Evolutionary conservation across 1,140 invertebrate genomes (phyloP), one percentile per base, ranked within the genome.

Genomic region (Berghia stephanieae): DNA sequence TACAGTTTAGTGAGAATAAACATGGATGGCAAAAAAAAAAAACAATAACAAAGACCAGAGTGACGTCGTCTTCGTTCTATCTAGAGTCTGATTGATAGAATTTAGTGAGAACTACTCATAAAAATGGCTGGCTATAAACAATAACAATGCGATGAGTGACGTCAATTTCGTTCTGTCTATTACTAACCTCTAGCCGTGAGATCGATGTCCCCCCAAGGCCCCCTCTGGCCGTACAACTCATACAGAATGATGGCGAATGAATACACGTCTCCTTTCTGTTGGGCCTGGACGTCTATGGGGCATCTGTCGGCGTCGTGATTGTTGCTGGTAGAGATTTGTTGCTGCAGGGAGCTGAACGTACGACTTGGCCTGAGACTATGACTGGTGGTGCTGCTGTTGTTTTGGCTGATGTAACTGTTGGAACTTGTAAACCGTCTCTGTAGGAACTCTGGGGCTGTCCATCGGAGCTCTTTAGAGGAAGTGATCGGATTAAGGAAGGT

Each of bases 211-310:
- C 85, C 87, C 86, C 88, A 89, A 0, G 88, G 88, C n/a, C 86
- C 86, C 0, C 82, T 77, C 27, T 83, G 69, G 0, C 83, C 82
- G 68, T 86, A 79, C 34, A 89, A 84, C 71, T 89, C 88, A 78
- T 86, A 86, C 68, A 99, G 91, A 83, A 99, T 98, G 79, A 99
- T 96, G 44, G 94, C 96, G 91, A 99, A 99, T 34, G 96, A 94
- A 88, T 98, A 99, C 21, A 98, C 94, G 88, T 99, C 97, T 3
- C 94, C 96, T 89, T 97, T 96, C 69, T 94, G 95, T 18, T 94
- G 94, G n/a, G 95, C 95, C 68, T 85, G 83, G 3, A 60, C 16
- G 18, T n/a, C n/a, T n/a, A n/a, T n/a, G n/a, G n/a, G n/a, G 8
- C 3, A 34, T 27, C 38, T 10, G 27, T 27, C 27, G 24, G 27